Conservation (phyloP, 2,888 invertebrate genomes). For the Trachelus stipa region DNA sequence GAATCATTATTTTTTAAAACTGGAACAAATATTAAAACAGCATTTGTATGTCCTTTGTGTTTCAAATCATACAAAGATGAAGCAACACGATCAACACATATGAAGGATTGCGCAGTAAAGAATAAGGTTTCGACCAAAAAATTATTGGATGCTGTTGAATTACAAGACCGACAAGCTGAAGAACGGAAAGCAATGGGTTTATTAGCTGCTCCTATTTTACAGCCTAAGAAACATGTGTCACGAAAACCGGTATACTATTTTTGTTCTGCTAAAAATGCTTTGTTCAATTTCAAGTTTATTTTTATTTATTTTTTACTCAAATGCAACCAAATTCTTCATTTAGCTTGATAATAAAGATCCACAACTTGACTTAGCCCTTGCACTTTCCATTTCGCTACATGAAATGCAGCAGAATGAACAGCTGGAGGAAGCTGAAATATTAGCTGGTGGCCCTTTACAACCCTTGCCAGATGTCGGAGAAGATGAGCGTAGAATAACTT, state of each 20-base stretch:
- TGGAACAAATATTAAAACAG: conserved; percentile 32
- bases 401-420: conserved; percentile 58
- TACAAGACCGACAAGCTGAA: conserved; percentile 63
- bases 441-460: conserved; percentile 44
- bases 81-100: conserved; percentile 47
- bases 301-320: neutral
- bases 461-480: conserved; percentile 29
- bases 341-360: conserved; percentile 51
- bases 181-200: conserved; percentile 65
- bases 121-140: conserved; percentile 60
- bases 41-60: conserved; percentile 60
- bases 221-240: conserved; percentile 19
- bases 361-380: conserved; percentile 65
- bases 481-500: conserved; percentile 42
- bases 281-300: neutral
- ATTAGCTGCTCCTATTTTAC: conserved; percentile 51
- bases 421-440: conserved; percentile 51
- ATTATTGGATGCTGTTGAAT: conserved; percentile 58
- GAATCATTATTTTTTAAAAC: conserved; percentile 56
- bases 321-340: conserved; percentile 11
- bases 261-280: neutral
- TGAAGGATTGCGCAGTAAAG: conserved; percentile 63
- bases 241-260: conserved; percentile 16
- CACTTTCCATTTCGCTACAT: conserved; percentile 65
- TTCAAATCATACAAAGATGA: conserved; percentile 55